Conservation (phyloP, 2,888 invertebrate species). For the Drosophila conformis region DNA sequence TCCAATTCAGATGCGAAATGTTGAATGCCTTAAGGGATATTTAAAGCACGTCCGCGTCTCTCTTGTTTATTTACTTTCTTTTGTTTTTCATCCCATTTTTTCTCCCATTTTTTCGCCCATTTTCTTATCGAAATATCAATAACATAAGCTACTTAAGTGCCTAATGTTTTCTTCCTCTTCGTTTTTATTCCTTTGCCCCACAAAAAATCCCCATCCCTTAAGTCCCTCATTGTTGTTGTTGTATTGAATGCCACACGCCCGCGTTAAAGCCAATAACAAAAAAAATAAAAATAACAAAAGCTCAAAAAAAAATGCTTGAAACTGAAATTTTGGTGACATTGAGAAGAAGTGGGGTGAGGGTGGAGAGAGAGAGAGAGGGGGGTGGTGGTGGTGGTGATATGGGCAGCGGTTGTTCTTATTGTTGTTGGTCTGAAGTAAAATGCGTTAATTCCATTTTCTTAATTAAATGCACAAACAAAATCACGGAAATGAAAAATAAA, state of each 20-base stretch:
- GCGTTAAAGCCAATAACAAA: constrained; percentile 46
- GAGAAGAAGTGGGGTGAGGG: background rate
- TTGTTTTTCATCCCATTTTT: background rate
- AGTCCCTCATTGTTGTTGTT: constrained; percentile 34
- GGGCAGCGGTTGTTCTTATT: constrained; percentile 3
- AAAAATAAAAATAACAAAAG: constrained; percentile 26
- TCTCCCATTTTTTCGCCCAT: background rate
- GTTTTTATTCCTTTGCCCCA: background rate
- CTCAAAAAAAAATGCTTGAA: constrained; percentile 21
- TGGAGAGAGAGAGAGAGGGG: background rate
- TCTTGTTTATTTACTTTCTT: background rate
- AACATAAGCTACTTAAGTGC: constrained; percentile 67
- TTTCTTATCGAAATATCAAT: constrained; percentile 62
- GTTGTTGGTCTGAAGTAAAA: constrained; percentile 56
- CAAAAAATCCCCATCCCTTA: background rate
- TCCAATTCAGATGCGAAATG: background rate
- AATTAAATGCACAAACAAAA: constrained; percentile 83
- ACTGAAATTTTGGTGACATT: constrained; percentile 17
- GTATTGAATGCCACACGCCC: constrained; percentile 58
- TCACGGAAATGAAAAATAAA: constrained; percentile 83
- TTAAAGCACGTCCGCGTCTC: constrained; percentile 1
- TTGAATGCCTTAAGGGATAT: constrained; percentile 14
- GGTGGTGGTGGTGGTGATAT: background rate
- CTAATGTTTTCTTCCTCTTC: constrained; percentile 37
- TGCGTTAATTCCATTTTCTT: constrained; percentile 83